phyloP scores from a whole-genome alignment of 1,140 invertebrate genomes.

The Magallana angulata region DNA sequence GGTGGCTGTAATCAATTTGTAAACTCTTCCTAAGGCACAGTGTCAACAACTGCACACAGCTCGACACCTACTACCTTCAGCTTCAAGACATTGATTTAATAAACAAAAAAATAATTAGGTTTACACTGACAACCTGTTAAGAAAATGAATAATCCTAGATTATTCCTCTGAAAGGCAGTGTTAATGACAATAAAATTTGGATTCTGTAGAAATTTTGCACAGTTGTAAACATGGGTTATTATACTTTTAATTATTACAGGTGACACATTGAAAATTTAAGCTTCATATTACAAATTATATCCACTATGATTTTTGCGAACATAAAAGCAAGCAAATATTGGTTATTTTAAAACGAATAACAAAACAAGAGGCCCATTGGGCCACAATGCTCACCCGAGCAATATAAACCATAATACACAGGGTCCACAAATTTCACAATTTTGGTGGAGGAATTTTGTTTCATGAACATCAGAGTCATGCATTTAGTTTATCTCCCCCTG shows the following conservation, averaged over 20 bases:
- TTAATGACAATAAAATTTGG: not conserved
- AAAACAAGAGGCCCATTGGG: no score
- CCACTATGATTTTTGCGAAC: not conserved
- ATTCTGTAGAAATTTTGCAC: no score
- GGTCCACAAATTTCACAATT: no score
- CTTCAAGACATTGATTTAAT: not conserved
- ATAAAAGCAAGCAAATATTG: no score
- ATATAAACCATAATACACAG: no score
- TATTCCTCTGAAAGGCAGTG: constrained; percentile 12
- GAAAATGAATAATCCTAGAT: not conserved
- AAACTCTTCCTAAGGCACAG: constrained; percentile 19
- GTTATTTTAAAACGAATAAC: no score
- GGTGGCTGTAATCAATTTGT: not conserved
- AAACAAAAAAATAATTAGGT: not conserved
- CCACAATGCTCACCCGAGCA: no score
- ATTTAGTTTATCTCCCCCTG: no score
- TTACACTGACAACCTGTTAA: not conserved
- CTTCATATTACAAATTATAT: not conserved
- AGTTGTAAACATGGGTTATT: no score
- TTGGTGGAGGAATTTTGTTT: no score
- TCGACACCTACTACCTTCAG: not conserved
- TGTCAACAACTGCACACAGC: constrained; percentile 15
- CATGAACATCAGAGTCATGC: no score
- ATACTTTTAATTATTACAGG: not conserved
- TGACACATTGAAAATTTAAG: not conserved